Base-by-base conservation (phyloP, 2,113 vertebrate species). In the Ciconia stormi region DNA sequence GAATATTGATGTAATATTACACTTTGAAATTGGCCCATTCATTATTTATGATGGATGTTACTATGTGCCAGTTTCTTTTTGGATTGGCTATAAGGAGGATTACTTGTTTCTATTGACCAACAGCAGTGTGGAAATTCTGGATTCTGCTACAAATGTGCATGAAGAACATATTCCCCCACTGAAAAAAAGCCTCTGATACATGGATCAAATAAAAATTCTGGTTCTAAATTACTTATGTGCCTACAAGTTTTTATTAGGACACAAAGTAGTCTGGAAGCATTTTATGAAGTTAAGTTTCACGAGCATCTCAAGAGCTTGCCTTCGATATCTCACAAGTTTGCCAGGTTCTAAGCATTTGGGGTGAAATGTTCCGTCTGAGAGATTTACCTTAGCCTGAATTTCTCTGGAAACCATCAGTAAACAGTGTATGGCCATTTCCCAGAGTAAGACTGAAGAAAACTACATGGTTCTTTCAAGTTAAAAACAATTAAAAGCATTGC, bases 1-100 rank as follows among this genome's bases (percentile, higher is more conserved):
- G 74, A 85, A 87, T 95, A 95, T 74, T 91, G 91, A 93, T 89
- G 69, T 19, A 72, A 53, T 76, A 71, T 69, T 95, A 44, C 61
- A 72, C 47, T 90, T 93, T 59, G 52, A 93, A 92, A 91, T 86
- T 58, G 16, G 25, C 66, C 53, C 22, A 71, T 92, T 78, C 32
- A 59, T 90, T 91, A 89, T 89, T 95, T 92, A 72, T 89, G 49
- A 67, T 34, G 44, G 42, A 47, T 50, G 11, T 13, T 86, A 47
- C 26, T 81, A 8, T 34, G 26, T 36, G 59, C 26, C n/a, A 26
- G 23, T 74, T 93, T 93, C 72, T 66, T 93, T 58, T 46, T 14
- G 18, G 38, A 71, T 20, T 36, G 14, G 5, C 11, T 77, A 40
- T 22, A 79, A 76, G 55, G 22, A 55, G 7, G 4, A 26, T 70